Conservation (phyloP, 2,888 invertebrate species). For the Scelioninae gen. 1 region DNA sequence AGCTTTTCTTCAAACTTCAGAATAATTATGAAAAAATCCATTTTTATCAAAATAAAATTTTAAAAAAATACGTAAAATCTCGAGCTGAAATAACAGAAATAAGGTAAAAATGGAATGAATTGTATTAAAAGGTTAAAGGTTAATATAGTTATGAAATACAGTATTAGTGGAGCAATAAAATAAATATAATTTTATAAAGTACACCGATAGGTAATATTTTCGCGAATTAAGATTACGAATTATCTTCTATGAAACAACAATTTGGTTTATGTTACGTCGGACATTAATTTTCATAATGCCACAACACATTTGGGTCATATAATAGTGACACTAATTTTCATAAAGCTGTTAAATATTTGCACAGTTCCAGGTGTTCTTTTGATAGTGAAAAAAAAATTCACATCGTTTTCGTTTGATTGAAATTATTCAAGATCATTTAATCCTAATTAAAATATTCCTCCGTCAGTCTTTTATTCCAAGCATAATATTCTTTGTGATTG, state of each 20-base stretch:
- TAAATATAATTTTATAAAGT: neutral
- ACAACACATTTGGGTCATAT: conserved; percentile 32
- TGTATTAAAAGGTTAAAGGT: no score
- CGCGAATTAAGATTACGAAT: conserved; percentile 26
- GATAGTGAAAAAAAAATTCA: neutral
- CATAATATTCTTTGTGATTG: conserved; percentile 22
- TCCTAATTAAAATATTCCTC: conserved; percentile 4
- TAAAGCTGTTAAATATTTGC: conserved; percentile 21
- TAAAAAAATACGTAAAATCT: no score
- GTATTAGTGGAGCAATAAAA: neutral
- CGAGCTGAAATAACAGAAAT: no score
- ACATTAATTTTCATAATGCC: conserved; percentile 39
- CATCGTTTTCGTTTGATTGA: conserved; percentile 2
- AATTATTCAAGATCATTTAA: conserved; percentile 1
- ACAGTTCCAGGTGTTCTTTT: neutral
- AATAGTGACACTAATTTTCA: conserved; percentile 34
- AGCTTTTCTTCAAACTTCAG: neutral
- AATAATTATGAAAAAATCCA: no score
- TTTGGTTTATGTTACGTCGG: conserved; percentile 15
- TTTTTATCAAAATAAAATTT: no score
- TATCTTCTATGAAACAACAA: conserved; percentile 17
- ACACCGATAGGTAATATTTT: neutral
- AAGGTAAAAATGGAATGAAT: no score
- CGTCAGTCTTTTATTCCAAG: conserved; percentile 1
- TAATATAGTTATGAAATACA: no score